Evolutionary conservation across 2,797 vertebrate genomes (phyloP).

Genomic region (Epinephelus awoara): DNA sequence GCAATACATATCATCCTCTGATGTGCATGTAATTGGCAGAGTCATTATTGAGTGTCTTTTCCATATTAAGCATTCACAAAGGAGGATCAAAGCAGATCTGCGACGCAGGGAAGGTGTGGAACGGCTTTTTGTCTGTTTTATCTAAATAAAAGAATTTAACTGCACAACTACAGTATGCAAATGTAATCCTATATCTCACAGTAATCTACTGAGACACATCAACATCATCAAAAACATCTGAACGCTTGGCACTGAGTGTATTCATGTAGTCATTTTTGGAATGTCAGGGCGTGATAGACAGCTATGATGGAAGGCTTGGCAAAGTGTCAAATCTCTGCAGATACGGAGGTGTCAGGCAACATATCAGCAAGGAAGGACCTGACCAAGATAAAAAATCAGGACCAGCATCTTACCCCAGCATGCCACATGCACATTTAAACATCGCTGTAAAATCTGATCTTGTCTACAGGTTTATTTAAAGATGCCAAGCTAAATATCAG

Average conservation of each 20-base stretch:
- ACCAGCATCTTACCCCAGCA: background rate
- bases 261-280: background rate
- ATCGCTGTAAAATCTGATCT: background rate
- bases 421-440: background rate
- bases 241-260: background rate
- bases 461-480: background rate
- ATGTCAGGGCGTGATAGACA: constrained; percentile 1
- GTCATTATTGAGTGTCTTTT: constrained; percentile 39
- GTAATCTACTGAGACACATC: background rate
- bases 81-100: constrained; percentile 28
- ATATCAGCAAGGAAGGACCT: background rate
- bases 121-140: background rate
- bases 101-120: background rate
- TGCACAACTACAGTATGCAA: background rate
- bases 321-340: background rate
- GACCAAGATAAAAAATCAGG: constrained; percentile 1
- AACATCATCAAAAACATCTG: background rate
- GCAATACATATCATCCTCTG: constrained; percentile 53
- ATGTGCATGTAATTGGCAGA: constrained; percentile 62
- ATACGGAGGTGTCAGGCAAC: background rate
- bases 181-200: background rate
- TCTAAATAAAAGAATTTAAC: constrained; percentile 3
- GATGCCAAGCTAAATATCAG: background rate
- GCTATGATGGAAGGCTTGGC: background rate
- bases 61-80: constrained; percentile 20